Conservation (phyloP, 2,113 vertebrate species). For the Aegithalos caudatus region DNA sequence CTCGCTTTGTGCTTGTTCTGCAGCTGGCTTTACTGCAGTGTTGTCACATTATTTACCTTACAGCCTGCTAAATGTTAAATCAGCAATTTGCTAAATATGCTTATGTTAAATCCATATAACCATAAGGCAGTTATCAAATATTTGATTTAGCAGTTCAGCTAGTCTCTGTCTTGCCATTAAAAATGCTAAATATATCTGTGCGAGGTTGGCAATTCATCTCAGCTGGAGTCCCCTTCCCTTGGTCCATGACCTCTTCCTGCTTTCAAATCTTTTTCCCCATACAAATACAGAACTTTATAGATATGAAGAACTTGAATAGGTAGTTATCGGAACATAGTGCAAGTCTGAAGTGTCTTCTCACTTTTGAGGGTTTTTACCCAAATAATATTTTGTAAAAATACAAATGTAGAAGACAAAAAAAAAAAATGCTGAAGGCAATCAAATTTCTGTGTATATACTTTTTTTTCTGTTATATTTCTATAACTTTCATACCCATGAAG, state of each 20-base stretch:
- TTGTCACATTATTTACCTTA: background rate
- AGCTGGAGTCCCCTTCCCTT: background rate
- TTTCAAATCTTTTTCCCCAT: background rate
- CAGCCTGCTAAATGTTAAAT: background rate
- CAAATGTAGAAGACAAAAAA: background rate
- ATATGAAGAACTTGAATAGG: background rate
- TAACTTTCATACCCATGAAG: background rate
- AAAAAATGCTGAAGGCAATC: background rate
- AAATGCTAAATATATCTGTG: background rate
- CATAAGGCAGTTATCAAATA: background rate
- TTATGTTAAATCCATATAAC: background rate
- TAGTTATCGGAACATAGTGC: background rate
- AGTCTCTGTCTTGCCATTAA: background rate
- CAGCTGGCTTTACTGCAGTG: background rate
- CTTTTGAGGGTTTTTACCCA: background rate
- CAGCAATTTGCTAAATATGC: background rate
- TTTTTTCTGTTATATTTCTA: background rate
- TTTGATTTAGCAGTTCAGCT: background rate
- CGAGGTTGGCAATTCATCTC: rapidly evolving
- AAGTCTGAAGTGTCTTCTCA: background rate
- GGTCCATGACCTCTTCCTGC: background rate
- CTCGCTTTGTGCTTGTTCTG: background rate
- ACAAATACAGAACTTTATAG: background rate
- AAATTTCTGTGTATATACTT: background rate
- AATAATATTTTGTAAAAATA: background rate